phyloP scores from a whole-genome alignment of 2,113 vertebrate species.

The Gymnogyps californianus region DNA sequence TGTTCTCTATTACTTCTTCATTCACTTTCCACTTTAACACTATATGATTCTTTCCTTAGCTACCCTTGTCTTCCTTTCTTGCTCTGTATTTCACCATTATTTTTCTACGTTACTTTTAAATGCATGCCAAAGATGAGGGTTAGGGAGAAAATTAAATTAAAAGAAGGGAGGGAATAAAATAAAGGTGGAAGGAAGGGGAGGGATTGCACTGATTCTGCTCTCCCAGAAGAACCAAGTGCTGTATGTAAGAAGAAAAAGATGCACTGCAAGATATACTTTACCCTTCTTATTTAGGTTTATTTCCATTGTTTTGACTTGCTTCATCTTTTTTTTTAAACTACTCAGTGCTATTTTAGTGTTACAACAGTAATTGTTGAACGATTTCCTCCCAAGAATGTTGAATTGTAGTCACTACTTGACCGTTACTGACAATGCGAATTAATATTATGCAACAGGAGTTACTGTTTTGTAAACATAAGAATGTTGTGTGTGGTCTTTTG shows the following conservation, averaged over 20 bases:
- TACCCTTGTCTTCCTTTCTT: neutral
- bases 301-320: neutral
- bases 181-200: neutral
- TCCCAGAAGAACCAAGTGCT: neutral
- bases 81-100: neutral
- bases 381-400: neutral
- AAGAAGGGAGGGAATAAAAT: neutral
- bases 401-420: neutral
- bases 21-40: neutral
- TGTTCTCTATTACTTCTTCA: neutral
- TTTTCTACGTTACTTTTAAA: neutral
- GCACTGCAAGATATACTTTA: neutral
- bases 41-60: neutral
- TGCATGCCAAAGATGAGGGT: neutral
- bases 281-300: neutral
- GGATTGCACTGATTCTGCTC: neutral
- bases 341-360: neutral
- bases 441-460: neutral
- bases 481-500: constrained; percentile 1
- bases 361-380: neutral
- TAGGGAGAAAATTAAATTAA: neutral
- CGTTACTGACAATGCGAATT: neutral
- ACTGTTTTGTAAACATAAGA: neutral
- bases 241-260: neutral
- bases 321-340: neutral